Evolutionary conservation across 53 echinoderm and acorn worm genomes (phyloP).

Genomic region (Luidia sarsii): DNA sequence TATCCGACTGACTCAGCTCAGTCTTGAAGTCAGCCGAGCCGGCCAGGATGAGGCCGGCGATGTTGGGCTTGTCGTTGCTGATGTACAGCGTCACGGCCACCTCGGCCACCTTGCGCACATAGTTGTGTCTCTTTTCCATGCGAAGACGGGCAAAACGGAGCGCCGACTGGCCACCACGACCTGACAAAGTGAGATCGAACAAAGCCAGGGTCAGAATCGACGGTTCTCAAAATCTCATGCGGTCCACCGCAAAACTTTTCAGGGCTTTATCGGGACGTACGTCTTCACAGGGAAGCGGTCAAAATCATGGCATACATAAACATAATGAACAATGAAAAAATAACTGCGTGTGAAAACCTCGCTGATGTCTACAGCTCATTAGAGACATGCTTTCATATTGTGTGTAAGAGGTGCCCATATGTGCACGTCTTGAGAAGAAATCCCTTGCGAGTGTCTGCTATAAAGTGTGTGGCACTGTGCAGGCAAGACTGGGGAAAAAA

Average conservation of each 20-base stretch:
- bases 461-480: too few species aligned
- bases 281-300: not conserved
- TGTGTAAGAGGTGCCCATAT: too few species aligned
- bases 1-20: slow-evolving; percentile 98
- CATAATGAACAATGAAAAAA: too few species aligned
- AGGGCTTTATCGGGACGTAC: not conserved
- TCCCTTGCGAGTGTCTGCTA: too few species aligned
- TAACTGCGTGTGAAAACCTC: too few species aligned
- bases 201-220: too few species aligned
- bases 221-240: not conserved
- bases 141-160: slow-evolving; percentile 99
- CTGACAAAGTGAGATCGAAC: slow-evolving; percentile 28
- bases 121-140: slow-evolving; percentile 99
- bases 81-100: slow-evolving; percentile 91
- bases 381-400: too few species aligned
- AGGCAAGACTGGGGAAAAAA: too few species aligned
- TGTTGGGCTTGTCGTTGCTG: slow-evolving; percentile 96
- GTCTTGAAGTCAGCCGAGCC: slow-evolving; percentile 99
- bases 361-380: too few species aligned
- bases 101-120: slow-evolving; percentile 97
- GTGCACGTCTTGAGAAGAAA: too few species aligned
- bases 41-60: slow-evolving; percentile 91
- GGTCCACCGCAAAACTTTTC: not conserved
- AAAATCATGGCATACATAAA: too few species aligned
- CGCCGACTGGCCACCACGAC: slow-evolving; percentile 99